These are phyloP conservation scores for Kryptolebias ocellatus DNA, from an alignment of 2,797 vertebrate genomes.

Conservation along the genomic window DNA sequence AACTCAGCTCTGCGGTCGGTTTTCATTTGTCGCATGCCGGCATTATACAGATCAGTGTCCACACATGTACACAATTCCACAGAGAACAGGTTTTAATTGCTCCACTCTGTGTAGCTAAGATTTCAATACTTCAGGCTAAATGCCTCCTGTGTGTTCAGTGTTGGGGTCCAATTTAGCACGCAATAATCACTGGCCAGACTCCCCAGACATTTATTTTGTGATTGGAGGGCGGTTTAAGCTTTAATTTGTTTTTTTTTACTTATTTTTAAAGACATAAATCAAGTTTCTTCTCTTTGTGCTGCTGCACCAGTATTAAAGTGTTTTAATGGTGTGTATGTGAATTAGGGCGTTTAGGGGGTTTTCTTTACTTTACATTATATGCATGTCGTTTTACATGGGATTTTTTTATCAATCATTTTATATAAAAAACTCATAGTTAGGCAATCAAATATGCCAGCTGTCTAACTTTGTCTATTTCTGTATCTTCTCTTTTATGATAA, in stretches of 20 bases:
- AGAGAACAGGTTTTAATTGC: slow-evolving; percentile 68
- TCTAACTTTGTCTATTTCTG: slow-evolving; percentile 3
- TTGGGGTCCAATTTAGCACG: slow-evolving; percentile 62
- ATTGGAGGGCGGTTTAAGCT: slow-evolving; percentile 50
- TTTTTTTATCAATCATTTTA: too few species aligned
- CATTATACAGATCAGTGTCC: slow-evolving; percentile 41
- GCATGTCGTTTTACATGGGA: not conserved
- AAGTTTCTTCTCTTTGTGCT: slow-evolving; percentile 13
- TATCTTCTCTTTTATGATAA: not conserved
- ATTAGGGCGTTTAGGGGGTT: not conserved
- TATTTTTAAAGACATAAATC: slow-evolving; percentile 17
- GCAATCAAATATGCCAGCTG: slow-evolving; percentile 31
- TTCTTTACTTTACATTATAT: not conserved
- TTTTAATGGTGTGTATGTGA: not conserved
- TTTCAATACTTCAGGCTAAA: slow-evolving; percentile 57
- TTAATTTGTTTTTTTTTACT: slow-evolving; percentile 14
- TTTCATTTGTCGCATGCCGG: slow-evolving; percentile 23
- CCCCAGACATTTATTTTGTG: slow-evolving; percentile 51
- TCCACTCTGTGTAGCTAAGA: slow-evolving; percentile 52
- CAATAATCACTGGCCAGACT: slow-evolving; percentile 42
- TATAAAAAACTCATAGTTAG: slow-evolving; percentile 9
- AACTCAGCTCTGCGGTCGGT: slow-evolving; percentile 32
- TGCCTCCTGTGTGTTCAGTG: slow-evolving; percentile 54
- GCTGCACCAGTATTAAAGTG: not conserved
- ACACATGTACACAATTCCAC: slow-evolving; percentile 37